A percentile compares a stretch with the other conserved stretches of the same genome.
Evolutionary conservation across 2,113 vertebrate species (phyloP).

Genomic region (Malurus cyaneus): DNA sequence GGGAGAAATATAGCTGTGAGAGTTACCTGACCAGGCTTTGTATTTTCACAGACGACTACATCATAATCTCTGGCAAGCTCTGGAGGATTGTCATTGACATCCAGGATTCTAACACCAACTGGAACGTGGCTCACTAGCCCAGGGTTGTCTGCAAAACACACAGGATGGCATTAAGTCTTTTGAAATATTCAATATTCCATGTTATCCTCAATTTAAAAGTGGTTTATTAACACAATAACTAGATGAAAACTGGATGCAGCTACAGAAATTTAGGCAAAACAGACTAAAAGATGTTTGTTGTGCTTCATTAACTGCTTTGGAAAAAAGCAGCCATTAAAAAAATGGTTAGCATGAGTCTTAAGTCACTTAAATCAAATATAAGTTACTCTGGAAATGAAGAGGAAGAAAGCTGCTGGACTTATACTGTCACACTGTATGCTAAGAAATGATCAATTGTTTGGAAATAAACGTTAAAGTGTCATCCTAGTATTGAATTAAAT

Average conservation of each 20-base stretch:
- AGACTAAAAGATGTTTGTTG: not conserved
- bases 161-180: slow-evolving; percentile 11
- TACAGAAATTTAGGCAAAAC: not conserved
- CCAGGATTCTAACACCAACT: slow-evolving; percentile 89
- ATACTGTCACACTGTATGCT: not conserved
- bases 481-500: not conserved
- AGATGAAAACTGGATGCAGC: not conserved
- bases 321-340: not conserved
- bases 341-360: not conserved
- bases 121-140: slow-evolving; percentile 84
- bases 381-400: slow-evolving; percentile 4
- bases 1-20: not conserved
- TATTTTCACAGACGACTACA: slow-evolving; percentile 92
- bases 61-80: slow-evolving; percentile 86
- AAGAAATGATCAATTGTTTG: not conserved
- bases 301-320: slow-evolving; percentile 20
- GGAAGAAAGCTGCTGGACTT: slow-evolving; percentile 15
- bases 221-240: not conserved
- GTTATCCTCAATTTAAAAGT: not conserved
- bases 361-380: slow-evolving; percentile 33
- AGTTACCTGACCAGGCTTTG: slow-evolving; percentile 89
- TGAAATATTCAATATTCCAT: not conserved
- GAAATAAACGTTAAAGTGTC: slow-evolving; percentile 1
- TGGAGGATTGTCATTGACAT: slow-evolving; percentile 94
- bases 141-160: slow-evolving; percentile 85